Evolutionary conservation across 2,888 invertebrate genomes (phyloP).

Genomic region (Drosophila peninsularis): DNA sequence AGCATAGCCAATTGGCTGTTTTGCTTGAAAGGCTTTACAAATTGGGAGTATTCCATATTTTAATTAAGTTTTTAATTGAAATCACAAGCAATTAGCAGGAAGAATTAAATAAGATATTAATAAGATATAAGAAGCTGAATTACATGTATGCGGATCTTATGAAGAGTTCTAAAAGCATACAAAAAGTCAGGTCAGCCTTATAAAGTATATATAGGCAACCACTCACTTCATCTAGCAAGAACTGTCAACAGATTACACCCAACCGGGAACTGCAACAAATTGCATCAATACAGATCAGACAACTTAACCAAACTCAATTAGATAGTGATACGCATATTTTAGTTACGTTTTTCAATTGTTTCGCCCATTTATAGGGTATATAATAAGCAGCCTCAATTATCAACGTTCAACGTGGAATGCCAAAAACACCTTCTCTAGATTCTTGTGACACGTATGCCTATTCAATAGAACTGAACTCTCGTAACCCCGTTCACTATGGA

Average conservation of each 20-base stretch:
- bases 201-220: no score
- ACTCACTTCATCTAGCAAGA: not conserved
- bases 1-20: slow-evolving; percentile 21
- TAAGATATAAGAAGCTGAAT: not conserved
- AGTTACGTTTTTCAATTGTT: not conserved
- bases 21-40: slow-evolving; percentile 10
- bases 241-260: not conserved
- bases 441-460: not conserved
- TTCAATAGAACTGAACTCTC: slow-evolving; percentile 40
- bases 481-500: slow-evolving; percentile 32
- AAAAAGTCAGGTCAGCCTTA: no score
- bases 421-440: slow-evolving; percentile 4
- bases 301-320: not conserved
- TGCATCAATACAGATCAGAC: not conserved
- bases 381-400: not conserved
- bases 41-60: slow-evolving; percentile 6
- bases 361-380: not conserved
- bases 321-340: not conserved
- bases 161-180: no score
- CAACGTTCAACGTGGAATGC: slow-evolving; percentile 1
- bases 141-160: not conserved
- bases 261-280: not conserved
- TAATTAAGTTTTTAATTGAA: slow-evolving; percentile 17
- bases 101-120: not conserved
- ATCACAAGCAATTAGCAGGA: slow-evolving; percentile 14